Conservation (phyloP, 1,140 invertebrate genomes). For the Apocrypta bakeri region DNA sequence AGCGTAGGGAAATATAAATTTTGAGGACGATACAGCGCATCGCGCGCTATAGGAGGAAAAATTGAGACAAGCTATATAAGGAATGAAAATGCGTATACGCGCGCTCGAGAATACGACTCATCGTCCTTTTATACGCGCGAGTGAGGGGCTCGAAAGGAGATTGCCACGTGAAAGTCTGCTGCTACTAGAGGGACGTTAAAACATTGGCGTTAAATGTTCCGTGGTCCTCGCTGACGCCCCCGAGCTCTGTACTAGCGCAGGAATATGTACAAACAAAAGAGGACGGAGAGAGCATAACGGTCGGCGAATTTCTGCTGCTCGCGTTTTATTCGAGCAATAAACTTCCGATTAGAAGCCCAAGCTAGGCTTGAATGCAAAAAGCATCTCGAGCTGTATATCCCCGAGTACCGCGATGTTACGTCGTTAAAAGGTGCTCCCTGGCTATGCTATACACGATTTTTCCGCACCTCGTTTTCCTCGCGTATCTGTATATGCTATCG, state of each 20-base stretch:
- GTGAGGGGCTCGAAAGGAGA: background rate
- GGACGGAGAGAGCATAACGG: conserved; percentile 25
- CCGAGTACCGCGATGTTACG: conserved; percentile 15
- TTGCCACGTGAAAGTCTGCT: conserved; percentile 4
- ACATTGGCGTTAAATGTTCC: conserved; percentile 49
- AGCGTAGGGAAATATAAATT: conserved; percentile 39
- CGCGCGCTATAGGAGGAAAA: background rate
- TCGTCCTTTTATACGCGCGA: background rate
- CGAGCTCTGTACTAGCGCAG: background rate
- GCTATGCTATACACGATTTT: too few relatives aligned
- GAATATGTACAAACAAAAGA: conserved; percentile 24
- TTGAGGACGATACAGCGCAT: background rate
- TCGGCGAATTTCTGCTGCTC: conserved; percentile 51
- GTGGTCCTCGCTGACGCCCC: conserved; percentile 12
- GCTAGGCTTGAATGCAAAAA: background rate
- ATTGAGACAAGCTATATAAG: background rate
- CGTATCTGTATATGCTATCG: background rate
- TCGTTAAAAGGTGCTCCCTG: conserved; percentile 38
- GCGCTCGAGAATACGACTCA: background rate
- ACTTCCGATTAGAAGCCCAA: conserved; percentile 39
- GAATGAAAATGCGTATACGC: background rate
- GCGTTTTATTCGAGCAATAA: conserved; percentile 47
- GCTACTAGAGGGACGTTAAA: conserved; percentile 12
- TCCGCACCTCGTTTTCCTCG: background rate
- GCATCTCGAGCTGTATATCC: background rate